phyloP scores from a whole-genome alignment of 2,797 vertebrate species.

The Gymnoscopelus braueri region DNA sequence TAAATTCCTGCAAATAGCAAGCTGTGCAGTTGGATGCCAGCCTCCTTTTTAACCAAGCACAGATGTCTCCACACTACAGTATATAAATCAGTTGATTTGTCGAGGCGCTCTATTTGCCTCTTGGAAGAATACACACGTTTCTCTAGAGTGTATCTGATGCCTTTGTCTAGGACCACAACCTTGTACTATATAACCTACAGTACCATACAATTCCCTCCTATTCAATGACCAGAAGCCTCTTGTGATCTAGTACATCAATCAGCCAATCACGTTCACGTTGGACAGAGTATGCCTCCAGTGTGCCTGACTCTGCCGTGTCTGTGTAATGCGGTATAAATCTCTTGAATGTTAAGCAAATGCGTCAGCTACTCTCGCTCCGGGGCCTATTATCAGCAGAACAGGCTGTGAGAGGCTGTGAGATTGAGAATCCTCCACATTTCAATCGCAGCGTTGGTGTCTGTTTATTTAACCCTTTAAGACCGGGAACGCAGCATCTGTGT shows the following conservation, averaged over 20 bases:
- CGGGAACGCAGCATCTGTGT: no score
- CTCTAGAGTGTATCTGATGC: no score
- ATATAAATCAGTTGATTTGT: no score
- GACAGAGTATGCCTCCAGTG: not conserved
- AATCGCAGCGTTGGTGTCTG: not conserved
- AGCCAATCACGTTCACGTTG: not conserved
- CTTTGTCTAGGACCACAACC: no score
- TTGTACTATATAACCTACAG: no score
- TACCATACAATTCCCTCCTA: not conserved
- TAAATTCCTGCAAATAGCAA: no score
- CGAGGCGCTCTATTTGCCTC: no score
- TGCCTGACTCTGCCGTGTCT: not conserved
- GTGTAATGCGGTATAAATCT: conserved; percentile 4
- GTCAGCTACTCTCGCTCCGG: not conserved
- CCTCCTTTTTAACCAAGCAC: no score
- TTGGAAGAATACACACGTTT: no score
- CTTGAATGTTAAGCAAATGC: conserved; percentile 12
- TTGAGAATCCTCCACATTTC: not conserved
- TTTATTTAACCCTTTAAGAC: not conserved
- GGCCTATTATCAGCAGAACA: conserved; percentile 12
- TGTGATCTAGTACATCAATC: not conserved
- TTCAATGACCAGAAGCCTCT: not conserved
- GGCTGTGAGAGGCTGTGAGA: not conserved
- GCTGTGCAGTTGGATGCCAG: no score
- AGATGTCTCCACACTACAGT: no score